Percentiles rank a stretch among this genome's conserved stretches.
Conservation (phyloP, 2,113 vertebrate genomes). For the Cynocephalus volans region DNA sequence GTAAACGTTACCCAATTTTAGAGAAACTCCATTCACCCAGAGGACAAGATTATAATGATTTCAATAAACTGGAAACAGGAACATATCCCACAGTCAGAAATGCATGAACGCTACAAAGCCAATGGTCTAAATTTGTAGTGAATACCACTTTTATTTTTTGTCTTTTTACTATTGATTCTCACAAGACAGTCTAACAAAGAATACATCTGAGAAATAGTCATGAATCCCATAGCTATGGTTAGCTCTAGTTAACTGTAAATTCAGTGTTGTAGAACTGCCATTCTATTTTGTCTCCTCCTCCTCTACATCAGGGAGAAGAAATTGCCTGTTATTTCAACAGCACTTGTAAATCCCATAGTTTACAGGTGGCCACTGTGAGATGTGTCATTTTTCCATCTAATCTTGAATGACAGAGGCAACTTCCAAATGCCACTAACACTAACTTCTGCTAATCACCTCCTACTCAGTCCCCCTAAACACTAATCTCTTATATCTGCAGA, state of each 20-base stretch:
- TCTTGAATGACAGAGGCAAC: conserved; percentile 15
- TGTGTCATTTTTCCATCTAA: not conserved
- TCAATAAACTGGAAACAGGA: not conserved
- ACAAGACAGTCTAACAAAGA: not conserved
- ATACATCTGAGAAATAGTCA: not conserved
- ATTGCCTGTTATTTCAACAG: not conserved
- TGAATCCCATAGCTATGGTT: not conserved
- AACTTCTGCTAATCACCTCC: not conserved
- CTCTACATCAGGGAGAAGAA: not conserved
- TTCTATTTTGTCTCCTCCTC: not conserved
- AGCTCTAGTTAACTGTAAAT: not conserved
- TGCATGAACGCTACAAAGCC: not conserved
- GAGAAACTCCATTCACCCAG: not conserved
- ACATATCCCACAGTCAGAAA: conserved; percentile 15
- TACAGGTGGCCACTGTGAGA: not conserved
- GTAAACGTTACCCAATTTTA: not conserved
- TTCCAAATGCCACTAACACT: conserved; percentile 17
- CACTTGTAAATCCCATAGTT: not conserved
- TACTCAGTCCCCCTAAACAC: not conserved
- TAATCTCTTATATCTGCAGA: not conserved
- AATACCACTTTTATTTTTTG: not conserved
- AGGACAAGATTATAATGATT: not conserved
- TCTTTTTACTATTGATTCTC: not conserved
- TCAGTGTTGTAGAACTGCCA: not conserved
- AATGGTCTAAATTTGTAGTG: conserved; percentile 24